A percentile compares a stretch with the other conserved stretches of the same genome.
Evolutionary conservation across 2,797 vertebrate species (phyloP).

Genomic region (Cephalopachus bancanus): DNA sequence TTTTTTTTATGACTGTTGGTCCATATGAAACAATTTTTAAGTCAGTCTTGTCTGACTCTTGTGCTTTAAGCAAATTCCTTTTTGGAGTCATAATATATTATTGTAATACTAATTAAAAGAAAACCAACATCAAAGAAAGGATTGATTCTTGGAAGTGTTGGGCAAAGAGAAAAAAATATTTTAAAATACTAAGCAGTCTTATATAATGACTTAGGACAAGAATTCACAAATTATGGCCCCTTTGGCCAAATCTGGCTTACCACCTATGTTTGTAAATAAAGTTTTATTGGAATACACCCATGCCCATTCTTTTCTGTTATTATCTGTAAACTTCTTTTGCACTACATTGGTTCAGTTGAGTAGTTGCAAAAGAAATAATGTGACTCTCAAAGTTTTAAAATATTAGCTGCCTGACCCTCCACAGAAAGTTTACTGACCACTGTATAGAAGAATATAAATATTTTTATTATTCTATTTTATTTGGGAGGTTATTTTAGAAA

Average conservation of each 20-base stretch:
- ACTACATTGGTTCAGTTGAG: not conserved
- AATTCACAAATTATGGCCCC: not conserved
- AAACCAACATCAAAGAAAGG: not conserved
- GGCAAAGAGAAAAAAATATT: not conserved
- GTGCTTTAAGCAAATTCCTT: slow-evolving; percentile 7
- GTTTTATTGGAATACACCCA: not conserved
- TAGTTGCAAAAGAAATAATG: not conserved
- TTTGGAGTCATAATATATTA: not conserved
- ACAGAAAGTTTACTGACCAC: not conserved
- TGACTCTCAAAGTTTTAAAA: not conserved
- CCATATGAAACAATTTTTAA: not conserved
- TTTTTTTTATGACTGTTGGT: not conserved
- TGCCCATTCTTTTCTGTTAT: not conserved
- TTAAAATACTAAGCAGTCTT: not conserved
- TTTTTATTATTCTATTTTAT: not conserved
- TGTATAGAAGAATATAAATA: not conserved
- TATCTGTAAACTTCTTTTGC: not conserved
- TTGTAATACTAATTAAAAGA: not conserved
- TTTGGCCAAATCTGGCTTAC: not conserved
- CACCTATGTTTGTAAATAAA: not conserved
- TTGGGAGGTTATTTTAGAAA: slow-evolving; percentile 21
- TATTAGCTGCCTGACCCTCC: not conserved
- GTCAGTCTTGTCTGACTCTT: not conserved
- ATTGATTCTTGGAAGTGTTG: not conserved
- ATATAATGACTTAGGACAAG: not conserved